phyloP scores from a whole-genome alignment of 2,797 vertebrate genomes.

The Threskiornis aethiopicus region DNA sequence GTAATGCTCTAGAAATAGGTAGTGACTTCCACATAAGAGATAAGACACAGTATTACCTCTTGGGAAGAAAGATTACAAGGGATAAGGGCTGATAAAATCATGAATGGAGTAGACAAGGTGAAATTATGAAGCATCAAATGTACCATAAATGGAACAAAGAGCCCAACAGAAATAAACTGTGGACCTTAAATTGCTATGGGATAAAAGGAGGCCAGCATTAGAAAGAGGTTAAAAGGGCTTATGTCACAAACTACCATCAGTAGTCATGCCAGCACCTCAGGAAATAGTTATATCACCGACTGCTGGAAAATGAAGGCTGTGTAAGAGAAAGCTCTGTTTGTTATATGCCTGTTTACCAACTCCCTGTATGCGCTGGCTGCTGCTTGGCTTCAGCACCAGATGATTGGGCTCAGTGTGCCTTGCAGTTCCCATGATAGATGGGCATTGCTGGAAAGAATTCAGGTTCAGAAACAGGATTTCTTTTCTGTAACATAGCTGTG shows the following conservation, averaged over 20 bases:
- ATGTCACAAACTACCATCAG: background rate
- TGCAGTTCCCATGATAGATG: background rate
- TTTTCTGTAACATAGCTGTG: background rate
- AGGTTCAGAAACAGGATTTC: background rate
- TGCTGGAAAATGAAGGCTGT: background rate
- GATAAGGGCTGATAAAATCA: background rate
- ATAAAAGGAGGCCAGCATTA: background rate
- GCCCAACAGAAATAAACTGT: background rate
- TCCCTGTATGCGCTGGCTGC: background rate
- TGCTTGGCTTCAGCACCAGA: background rate
- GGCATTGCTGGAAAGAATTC: background rate
- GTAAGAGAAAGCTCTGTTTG: background rate
- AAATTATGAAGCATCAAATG: background rate
- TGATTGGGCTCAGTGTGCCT: background rate
- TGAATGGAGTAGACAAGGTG: background rate
- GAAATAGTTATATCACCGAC: background rate
- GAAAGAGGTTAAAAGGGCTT: background rate
- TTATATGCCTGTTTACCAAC: background rate
- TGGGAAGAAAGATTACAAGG: background rate
- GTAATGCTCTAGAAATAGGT: background rate
- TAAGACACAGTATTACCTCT: background rate
- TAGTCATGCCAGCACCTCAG: background rate
- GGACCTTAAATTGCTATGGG: background rate
- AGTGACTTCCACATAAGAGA: background rate
- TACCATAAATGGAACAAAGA: background rate